phyloP scores from a whole-genome alignment of 2,888 invertebrate genomes.

The Lasioglossum zephyrum region DNA sequence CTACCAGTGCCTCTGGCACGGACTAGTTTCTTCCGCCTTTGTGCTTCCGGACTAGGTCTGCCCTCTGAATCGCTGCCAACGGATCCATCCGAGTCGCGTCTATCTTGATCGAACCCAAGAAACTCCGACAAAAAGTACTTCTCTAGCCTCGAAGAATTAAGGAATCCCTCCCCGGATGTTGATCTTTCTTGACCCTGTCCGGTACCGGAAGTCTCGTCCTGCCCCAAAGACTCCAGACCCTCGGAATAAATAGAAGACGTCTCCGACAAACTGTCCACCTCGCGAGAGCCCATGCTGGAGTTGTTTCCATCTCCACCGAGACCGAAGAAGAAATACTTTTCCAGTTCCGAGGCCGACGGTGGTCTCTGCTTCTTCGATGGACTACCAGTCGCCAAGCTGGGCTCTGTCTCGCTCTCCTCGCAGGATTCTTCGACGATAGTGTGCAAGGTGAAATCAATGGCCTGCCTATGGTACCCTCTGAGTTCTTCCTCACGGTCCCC shows the following conservation, averaged over 20 bases:
- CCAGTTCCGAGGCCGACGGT: conserved; percentile 92
- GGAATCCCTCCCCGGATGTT: conserved; percentile 86
- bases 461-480: conserved; percentile 92
- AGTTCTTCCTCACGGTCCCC: conserved; percentile 92
- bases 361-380: conserved; percentile 87
- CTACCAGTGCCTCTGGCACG: conserved; percentile 93
- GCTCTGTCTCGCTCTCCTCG: conserved; percentile 95
- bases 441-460: conserved; percentile 95
- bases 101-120: conserved; percentile 92
- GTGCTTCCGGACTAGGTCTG: conserved; percentile 92
- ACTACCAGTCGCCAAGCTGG: conserved; percentile 80
- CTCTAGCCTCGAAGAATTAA: conserved; percentile 92
- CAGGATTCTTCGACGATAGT: conserved; percentile 98
- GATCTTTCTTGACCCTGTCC: conserved; percentile 86
- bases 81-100: conserved; percentile 93
- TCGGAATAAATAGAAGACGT: conserved; percentile 95
- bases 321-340: conserved; percentile 96
- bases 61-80: conserved; percentile 97
- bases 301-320: conserved; percentile 91
- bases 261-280: conserved; percentile 88
- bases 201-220: conserved; percentile 83
- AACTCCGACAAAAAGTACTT: conserved; percentile 95
- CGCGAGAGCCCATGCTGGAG: conserved; percentile 84
- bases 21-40: conserved; percentile 92
- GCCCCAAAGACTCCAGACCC: conserved; percentile 90